phyloP scores from a whole-genome alignment of 1,140 invertebrate genomes.

The Thaumetopoea pityocampa region DNA sequence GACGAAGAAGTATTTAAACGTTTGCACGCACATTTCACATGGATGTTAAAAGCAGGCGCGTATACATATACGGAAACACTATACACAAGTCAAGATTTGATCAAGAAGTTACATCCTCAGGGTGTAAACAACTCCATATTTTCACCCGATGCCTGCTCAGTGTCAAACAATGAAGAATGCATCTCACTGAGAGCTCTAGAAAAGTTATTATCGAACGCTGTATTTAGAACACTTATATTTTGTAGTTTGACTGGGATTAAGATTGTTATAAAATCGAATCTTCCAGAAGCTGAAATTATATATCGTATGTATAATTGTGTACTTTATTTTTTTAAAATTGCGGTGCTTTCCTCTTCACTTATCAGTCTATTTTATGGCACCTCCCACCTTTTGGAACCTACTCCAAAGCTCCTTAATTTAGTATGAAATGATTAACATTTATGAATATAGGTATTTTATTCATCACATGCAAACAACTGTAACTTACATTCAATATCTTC shows the following conservation, averaged over 20 bases:
- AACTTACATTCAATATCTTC: too few relatives aligned
- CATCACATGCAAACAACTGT: too few relatives aligned
- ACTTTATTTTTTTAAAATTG: too few relatives aligned
- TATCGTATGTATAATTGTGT: too few relatives aligned
- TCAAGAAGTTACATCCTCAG: constrained; percentile 43
- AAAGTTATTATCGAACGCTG: constrained; percentile 62
- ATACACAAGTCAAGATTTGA: constrained; percentile 54
- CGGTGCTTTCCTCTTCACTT: too few relatives aligned
- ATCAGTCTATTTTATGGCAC: too few relatives aligned
- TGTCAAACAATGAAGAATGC: constrained; percentile 29
- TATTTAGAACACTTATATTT: constrained; percentile 76
- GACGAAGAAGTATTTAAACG: constrained; percentile 78
- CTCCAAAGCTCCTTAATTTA: too few relatives aligned
- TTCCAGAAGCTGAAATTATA: constrained; percentile 28
- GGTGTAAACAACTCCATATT: constrained; percentile 41
- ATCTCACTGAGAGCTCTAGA: constrained; percentile 68
- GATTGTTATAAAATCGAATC: constrained; percentile 52
- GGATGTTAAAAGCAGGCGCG: constrained; percentile 82
- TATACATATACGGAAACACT: constrained; percentile 79
- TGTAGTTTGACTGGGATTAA: constrained; percentile 73
- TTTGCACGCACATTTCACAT: constrained; percentile 84
- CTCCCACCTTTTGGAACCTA: too few relatives aligned
- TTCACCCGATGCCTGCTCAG: constrained; percentile 34
- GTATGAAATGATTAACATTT: too few relatives aligned
- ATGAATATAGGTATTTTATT: too few relatives aligned